These are phyloP conservation scores for Melanotaenia nigrans DNA, from an alignment of 2,797 vertebrate species.

Conservation along the genomic window DNA sequence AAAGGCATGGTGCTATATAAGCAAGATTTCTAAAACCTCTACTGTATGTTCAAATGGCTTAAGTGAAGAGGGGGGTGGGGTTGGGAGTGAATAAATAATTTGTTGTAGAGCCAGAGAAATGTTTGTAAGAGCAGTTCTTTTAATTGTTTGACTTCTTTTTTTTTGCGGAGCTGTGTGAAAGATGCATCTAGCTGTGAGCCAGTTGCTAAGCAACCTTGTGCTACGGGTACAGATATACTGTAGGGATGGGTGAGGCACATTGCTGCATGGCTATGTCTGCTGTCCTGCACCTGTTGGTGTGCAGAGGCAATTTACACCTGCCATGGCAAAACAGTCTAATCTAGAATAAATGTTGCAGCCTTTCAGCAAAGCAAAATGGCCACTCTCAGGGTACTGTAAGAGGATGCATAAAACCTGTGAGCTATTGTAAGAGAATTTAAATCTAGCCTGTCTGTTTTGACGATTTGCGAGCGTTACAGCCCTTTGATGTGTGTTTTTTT, in stretches of 20 bases:
- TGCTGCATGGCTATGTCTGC: constrained; percentile 47
- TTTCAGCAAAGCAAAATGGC: constrained; percentile 19
- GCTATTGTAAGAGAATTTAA: background rate
- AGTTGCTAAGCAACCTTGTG: constrained; percentile 82
- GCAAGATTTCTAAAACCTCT: constrained; percentile 33
- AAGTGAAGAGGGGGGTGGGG: background rate
- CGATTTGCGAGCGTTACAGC: constrained; percentile 22
- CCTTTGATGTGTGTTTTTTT: constrained; percentile 13
- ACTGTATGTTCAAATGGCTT: constrained; percentile 32
- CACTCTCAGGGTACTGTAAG: constrained; percentile 7
- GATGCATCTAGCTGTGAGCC: constrained; percentile 68
- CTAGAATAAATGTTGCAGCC: constrained; percentile 18
- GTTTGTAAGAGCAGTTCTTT: constrained; percentile 42
- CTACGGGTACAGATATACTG: constrained; percentile 62
- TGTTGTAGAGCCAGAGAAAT: constrained; percentile 43
- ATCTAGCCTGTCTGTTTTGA: background rate
- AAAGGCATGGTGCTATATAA: constrained; percentile 33
- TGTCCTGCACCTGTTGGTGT: constrained; percentile 59
- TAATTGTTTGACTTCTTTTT: constrained; percentile 67
- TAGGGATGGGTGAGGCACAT: constrained; percentile 64
- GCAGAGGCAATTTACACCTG: constrained; percentile 25
- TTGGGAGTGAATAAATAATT: constrained; percentile 57
- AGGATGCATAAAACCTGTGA: background rate
- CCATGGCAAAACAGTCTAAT: constrained; percentile 7
- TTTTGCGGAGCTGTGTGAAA: constrained; percentile 62